Evolutionary conservation across 2,797 vertebrate genomes (phyloP).

Genomic region (Tympanoctomys barrerae): DNA sequence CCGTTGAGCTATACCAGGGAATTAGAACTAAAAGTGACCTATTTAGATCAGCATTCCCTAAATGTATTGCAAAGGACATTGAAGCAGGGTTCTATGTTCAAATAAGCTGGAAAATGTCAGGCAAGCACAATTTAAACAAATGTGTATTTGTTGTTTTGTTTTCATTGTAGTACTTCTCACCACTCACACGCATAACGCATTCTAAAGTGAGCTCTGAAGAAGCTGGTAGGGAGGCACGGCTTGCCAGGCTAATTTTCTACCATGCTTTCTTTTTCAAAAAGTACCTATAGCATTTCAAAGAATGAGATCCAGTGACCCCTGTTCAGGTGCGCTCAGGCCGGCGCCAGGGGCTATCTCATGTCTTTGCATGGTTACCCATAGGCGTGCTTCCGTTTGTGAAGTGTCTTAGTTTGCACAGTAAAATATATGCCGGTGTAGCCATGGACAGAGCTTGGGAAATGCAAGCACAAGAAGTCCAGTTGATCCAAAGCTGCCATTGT

Average conservation of each 20-base stretch:
- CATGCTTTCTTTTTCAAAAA: slow-evolving; percentile 3
- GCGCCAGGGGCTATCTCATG: not conserved
- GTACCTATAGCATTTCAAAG: not conserved
- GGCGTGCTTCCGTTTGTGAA: not conserved
- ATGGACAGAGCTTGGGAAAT: not conserved
- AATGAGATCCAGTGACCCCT: not conserved
- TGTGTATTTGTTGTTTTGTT: not conserved
- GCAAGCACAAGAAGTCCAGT: not conserved
- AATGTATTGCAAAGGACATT: not conserved
- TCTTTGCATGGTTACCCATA: not conserved
- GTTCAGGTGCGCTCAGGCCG: not conserved
- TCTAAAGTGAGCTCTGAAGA: not conserved
- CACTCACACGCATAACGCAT: not conserved
- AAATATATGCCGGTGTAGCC: not conserved
- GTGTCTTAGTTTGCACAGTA: not conserved
- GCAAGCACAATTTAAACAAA: slow-evolving; percentile 10
- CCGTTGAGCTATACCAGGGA: too few relatives aligned
- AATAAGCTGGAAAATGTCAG: not conserved
- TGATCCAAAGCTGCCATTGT: not conserved
- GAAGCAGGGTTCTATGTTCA: not conserved
- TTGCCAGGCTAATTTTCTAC: not conserved
- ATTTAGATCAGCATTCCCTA: not conserved
- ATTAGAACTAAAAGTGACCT: not conserved
- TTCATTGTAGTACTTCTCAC: not conserved
- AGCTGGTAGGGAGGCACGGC: not conserved